A percentile compares a stretch with the other conserved stretches of the same genome.
phyloP scores from a whole-genome alignment of 53 echinoderm and acorn worm genomes.

The Arbacia lixula region DNA sequence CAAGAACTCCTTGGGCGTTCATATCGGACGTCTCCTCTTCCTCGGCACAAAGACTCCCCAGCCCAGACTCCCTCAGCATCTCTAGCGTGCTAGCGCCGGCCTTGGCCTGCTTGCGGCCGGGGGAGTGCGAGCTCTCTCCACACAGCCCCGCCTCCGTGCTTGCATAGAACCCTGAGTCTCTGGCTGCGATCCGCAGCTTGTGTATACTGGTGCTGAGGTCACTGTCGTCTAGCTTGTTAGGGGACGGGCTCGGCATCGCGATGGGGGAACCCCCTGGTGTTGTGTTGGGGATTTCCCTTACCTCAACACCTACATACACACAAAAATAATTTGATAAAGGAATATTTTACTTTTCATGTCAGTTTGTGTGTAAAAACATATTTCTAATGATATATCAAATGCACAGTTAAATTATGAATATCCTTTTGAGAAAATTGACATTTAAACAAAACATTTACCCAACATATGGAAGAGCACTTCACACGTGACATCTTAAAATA shows the following conservation, averaged over 20 bases:
- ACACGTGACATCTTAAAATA: too few species aligned
- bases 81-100: constrained; percentile 44
- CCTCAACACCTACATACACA: constrained; percentile 23
- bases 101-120: constrained; percentile 59
- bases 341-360: too few species aligned
- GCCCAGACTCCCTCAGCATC: constrained; percentile 71
- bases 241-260: constrained; percentile 3
- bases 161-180: constrained; percentile 86
- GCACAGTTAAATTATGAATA: too few species aligned
- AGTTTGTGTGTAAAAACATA: too few species aligned
- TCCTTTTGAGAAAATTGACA: too few species aligned
- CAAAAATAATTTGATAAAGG: too few species aligned
- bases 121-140: constrained; percentile 59
- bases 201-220: constrained; percentile 58
- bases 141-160: constrained; percentile 76
- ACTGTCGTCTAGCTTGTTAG: constrained; percentile 28
- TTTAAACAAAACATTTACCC: too few species aligned
- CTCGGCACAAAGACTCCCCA: constrained; percentile 58
- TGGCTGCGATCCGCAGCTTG: constrained; percentile 50
- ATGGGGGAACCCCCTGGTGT: constrained; percentile 17
- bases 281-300: constrained; percentile 3
- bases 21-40: constrained; percentile 43
- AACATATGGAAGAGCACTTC: too few species aligned
- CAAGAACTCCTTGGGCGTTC: constrained; percentile 38
- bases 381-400: too few species aligned